These are phyloP conservation scores for Pediacus dermestoides DNA, from an alignment of 2,888 invertebrate genomes.

Conservation along the genomic window DNA sequence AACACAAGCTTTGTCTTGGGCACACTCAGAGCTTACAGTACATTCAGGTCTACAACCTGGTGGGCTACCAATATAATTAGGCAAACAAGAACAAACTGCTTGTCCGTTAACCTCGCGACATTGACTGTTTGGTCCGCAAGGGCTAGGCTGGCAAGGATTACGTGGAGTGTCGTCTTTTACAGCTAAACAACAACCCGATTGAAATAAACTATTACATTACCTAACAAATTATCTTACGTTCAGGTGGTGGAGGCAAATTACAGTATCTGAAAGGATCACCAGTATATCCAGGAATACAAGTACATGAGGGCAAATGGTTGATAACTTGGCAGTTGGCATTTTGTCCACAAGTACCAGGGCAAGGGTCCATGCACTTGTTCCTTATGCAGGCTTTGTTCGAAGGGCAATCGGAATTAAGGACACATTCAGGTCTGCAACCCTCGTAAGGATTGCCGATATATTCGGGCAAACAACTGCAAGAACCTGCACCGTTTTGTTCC, in stretches of 20 bases:
- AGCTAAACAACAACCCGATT: too few relatives aligned
- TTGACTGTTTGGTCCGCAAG: constrained; percentile 77
- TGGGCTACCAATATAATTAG: constrained; percentile 65
- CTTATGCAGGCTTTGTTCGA: constrained; percentile 69
- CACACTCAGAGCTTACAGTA: constrained; percentile 67
- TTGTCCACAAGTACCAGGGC: constrained; percentile 73
- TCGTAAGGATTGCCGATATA: constrained; percentile 76
- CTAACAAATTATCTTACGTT: constrained; percentile 46
- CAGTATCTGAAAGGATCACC: constrained; percentile 57
- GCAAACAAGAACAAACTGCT: constrained; percentile 70
- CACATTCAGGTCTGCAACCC: constrained; percentile 73
- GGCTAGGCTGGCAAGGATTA: constrained; percentile 68
- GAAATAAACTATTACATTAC: too few relatives aligned
- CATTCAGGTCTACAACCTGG: constrained; percentile 74
- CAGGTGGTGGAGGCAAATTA: constrained; percentile 28
- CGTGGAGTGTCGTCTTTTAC: constrained; percentile 39
- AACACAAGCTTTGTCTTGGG: constrained; percentile 48
- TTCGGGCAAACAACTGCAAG: constrained; percentile 67
- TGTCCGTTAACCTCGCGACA: constrained; percentile 55
- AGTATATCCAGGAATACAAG: constrained; percentile 61
- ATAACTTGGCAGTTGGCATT: constrained; percentile 73
- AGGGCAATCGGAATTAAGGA: constrained; percentile 67
- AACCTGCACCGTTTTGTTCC: constrained; percentile 59
- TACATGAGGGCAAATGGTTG: constrained; percentile 68
- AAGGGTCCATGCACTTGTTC: constrained; percentile 76